A percentile compares a stretch with the other conserved stretches of the same genome.
Evolutionary conservation across 2,888 invertebrate genomes (phyloP).

Genomic region (Carterocephalus palaemon): DNA sequence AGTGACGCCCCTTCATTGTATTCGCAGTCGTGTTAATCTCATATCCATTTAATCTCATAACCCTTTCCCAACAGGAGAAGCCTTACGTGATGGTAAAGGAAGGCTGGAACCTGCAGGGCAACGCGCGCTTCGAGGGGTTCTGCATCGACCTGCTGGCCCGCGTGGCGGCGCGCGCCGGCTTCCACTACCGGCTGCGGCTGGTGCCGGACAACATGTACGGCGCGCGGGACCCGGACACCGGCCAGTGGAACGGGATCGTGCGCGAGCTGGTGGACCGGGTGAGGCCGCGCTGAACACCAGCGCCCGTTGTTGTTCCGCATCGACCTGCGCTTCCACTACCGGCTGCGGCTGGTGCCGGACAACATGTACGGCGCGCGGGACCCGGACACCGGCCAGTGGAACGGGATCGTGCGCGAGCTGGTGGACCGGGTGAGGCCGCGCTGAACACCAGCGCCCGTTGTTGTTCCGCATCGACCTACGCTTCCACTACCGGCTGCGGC

Average conservation of each 20-base stretch:
- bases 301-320: constrained; percentile 93
- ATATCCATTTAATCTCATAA: too few species aligned
- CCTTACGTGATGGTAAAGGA: constrained; percentile 95
- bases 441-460: constrained; percentile 90
- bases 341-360: constrained; percentile 90
- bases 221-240: constrained; percentile 90
- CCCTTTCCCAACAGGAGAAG: constrained; percentile 89
- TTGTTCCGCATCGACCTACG: constrained; percentile 95
- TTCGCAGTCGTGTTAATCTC: too few species aligned
- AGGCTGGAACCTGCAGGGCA: constrained; percentile 90
- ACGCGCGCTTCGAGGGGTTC: constrained; percentile 93
- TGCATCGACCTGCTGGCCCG: constrained; percentile 92
- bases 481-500: constrained; percentile 90
- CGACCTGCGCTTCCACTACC: constrained; percentile 92
- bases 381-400: constrained; percentile 93
- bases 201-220: constrained; percentile 95
- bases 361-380: constrained; percentile 93
- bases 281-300: constrained; percentile 89
- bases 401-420: constrained; percentile 91
- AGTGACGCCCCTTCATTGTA: too few species aligned
- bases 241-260: constrained; percentile 94
- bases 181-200: constrained; percentile 90
- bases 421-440: constrained; percentile 90
- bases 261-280: constrained; percentile 92
- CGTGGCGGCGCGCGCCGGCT: constrained; percentile 91